Conservation (phyloP, 2,113 vertebrate species). For the Panurus biarmicus region DNA sequence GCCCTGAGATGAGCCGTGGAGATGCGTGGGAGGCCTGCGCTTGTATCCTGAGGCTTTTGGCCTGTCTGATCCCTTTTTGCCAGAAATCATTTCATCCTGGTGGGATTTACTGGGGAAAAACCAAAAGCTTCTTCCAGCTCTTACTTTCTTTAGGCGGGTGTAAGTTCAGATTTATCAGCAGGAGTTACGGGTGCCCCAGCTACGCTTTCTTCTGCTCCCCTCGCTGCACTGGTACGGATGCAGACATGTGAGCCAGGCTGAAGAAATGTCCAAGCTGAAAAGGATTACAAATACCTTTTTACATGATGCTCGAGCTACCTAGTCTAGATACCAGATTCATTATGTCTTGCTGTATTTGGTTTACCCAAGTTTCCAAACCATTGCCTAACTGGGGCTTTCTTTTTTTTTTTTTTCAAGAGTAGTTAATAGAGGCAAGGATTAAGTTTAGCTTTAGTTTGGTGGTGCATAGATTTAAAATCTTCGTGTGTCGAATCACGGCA, state of each 20-base stretch:
- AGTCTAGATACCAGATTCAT: not conserved
- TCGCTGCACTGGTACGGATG: accelerated
- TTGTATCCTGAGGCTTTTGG: not conserved
- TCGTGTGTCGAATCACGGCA: not conserved
- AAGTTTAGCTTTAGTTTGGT: not conserved
- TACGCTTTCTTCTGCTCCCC: not conserved
- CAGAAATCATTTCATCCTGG: accelerated
- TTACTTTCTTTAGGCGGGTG: not conserved
- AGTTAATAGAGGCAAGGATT: not conserved
- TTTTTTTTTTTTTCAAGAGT: not conserved
- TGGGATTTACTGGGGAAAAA: not conserved
- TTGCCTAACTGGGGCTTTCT: not conserved
- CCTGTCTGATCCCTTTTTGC: not conserved
- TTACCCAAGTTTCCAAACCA: not conserved
- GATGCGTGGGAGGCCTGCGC: not conserved
- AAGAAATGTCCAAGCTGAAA: not conserved
- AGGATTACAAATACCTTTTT: not conserved
- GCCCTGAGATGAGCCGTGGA: not conserved
- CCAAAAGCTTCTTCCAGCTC: not conserved
- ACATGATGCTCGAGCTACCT: too few species aligned
- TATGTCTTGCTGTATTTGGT: not conserved
- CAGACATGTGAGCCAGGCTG: not conserved
- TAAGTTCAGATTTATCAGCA: not conserved
- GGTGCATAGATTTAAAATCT: not conserved
- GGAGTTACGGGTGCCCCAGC: accelerated